Percentiles rank a stretch among this genome's conserved stretches.
These are phyloP conservation scores for Paraescarpia echinospica DNA, from an alignment of 1,140 invertebrate genomes.

Conservation along the genomic window DNA sequence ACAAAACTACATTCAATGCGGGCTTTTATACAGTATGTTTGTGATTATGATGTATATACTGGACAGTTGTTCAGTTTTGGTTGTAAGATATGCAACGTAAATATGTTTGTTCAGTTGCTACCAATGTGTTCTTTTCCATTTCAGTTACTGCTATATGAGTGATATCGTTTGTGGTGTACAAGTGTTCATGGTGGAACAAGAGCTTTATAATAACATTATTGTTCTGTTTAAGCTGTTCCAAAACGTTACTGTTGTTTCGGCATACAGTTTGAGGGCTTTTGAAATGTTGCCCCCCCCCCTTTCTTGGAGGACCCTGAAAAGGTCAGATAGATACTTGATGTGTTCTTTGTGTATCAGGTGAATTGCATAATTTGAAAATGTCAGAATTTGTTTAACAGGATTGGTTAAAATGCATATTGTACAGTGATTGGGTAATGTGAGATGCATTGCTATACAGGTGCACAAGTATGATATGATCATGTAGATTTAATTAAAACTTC, in stretches of 20 bases:
- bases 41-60: neutral
- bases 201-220: neutral
- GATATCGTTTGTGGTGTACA: too few relatives aligned
- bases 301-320: neutral
- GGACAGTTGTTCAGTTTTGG: neutral
- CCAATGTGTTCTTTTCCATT: neutral
- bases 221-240: neutral
- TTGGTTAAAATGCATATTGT: neutral
- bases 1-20: neutral
- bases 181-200: neutral
- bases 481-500: neutral
- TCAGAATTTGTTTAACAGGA: neutral
- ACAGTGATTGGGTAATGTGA: neutral
- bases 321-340: neutral
- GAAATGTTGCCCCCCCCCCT: neutral
- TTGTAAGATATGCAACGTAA: neutral
- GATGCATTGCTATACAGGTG: neutral
- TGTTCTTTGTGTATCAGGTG: neutral
- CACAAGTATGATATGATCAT: neutral
- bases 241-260: neutral
- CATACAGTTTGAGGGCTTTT: neutral
- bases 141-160: neutral
- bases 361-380: neutral
- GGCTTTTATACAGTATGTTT: neutral
- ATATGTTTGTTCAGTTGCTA: neutral